A percentile compares a stretch with the other conserved stretches of the same genome.
Evolutionary conservation across 2,113 vertebrate species (phyloP).

Genomic region (Ceyx melanurus): DNA sequence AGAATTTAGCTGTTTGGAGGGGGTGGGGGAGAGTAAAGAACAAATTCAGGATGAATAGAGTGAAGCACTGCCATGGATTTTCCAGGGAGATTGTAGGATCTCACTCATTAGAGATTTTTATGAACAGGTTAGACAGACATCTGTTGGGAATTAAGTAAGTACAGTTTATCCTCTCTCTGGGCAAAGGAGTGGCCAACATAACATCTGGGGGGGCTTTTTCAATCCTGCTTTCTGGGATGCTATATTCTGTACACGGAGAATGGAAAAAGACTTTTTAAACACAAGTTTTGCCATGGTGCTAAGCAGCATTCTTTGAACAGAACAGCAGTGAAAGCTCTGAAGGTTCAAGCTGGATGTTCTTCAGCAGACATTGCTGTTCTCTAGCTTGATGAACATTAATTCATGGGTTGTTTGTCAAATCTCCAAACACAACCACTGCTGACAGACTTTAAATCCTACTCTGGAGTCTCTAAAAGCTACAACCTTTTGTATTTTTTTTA

Average conservation of each 20-base stretch:
- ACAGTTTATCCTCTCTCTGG: constrained; percentile 24
- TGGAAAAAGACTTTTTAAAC: constrained; percentile 9
- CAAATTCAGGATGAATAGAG: not conserved
- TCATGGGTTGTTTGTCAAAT: not conserved
- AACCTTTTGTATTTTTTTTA: too few species aligned
- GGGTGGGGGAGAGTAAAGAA: not conserved
- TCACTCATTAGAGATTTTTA: constrained; percentile 4
- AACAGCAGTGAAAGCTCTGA: not conserved
- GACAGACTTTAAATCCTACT: not conserved
- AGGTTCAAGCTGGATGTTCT: not conserved
- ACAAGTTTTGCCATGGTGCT: not conserved
- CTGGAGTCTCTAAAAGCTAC: not conserved
- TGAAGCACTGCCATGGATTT: not conserved
- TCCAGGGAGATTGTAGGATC: not conserved
- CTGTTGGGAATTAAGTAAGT: constrained; percentile 26
- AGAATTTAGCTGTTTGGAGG: not conserved
- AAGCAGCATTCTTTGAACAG: not conserved
- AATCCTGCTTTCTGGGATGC: not conserved
- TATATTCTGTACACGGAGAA: not conserved
- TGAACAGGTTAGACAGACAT: constrained; percentile 22
- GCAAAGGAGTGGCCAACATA: constrained; percentile 23
- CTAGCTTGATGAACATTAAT: not conserved
- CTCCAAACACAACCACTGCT: not conserved
- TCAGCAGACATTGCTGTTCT: not conserved
- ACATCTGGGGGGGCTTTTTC: constrained; percentile 17